These are phyloP conservation scores for Typhlomys cinereus DNA, from an alignment of 2,113 vertebrate genomes.

Conservation along the genomic window DNA sequence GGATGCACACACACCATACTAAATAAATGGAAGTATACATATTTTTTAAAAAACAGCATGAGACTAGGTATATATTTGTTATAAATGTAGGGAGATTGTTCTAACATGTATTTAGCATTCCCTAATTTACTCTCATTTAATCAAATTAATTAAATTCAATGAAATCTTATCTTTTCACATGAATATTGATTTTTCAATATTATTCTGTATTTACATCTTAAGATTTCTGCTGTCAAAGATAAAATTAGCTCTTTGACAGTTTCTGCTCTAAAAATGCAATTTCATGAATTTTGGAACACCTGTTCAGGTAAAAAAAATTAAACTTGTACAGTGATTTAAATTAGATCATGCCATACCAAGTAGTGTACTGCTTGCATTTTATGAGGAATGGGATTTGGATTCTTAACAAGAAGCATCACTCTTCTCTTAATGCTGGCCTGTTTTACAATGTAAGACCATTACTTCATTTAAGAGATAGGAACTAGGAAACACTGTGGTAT, in stretches of 20 bases:
- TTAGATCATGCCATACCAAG: background rate
- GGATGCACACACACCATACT: no score
- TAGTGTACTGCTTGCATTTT: background rate
- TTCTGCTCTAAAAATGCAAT: constrained; percentile 6
- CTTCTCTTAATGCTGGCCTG: background rate
- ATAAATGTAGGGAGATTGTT: background rate
- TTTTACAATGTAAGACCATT: background rate
- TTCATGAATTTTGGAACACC: constrained; percentile 10
- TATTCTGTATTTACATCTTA: background rate
- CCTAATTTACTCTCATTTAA: background rate
- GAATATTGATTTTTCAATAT: background rate
- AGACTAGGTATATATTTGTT: background rate
- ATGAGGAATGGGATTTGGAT: background rate
- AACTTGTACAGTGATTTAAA: background rate
- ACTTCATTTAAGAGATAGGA: background rate
- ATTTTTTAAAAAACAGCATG: no score
- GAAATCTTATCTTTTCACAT: background rate
- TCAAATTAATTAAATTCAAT: background rate
- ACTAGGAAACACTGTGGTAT: no score
- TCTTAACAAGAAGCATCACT: background rate
- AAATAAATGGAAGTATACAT: no score
- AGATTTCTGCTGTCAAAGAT: background rate
- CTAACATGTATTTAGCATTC: background rate
- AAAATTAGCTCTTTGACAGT: constrained; percentile 2
- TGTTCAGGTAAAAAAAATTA: constrained; percentile 25